Conservation (phyloP, 2,888 invertebrate species). For the Megalurothrips usitatus region DNA sequence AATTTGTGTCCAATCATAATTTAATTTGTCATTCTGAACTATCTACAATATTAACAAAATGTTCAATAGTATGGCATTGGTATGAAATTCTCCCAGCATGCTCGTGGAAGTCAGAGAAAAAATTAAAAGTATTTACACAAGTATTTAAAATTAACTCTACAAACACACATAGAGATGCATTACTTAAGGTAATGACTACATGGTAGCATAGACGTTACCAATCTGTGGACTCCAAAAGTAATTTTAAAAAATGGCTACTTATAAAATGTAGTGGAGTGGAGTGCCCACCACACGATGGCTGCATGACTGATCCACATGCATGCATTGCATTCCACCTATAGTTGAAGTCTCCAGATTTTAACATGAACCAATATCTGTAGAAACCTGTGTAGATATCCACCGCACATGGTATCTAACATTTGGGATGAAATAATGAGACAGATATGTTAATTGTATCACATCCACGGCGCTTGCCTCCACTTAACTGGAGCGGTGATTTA, state of each 20-base stretch:
- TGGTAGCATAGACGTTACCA: neutral
- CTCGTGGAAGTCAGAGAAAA: neutral
- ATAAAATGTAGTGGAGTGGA: neutral
- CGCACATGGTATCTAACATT: no score
- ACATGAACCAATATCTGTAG: no score
- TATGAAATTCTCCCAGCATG: neutral
- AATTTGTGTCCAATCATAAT: neutral
- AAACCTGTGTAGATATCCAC: no score
- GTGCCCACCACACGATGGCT: neutral
- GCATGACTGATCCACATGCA: neutral
- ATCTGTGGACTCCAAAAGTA: neutral
- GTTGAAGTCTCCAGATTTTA: no score
- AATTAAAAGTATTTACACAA: neutral
- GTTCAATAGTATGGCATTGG: neutral
- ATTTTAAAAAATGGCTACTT: constrained; percentile 4
- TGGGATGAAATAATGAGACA: no score
- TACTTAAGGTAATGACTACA: constrained; percentile 4
- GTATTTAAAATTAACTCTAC: neutral
- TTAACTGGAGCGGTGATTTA: neutral
- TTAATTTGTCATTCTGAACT: neutral
- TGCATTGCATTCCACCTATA: no score
- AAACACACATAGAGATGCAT: neutral
- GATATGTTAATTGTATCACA: no score
- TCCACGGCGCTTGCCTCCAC: no score
- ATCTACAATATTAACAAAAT: constrained; percentile 8